Conservation (phyloP, 2,888 invertebrate genomes). For the Deroplatys truncata region DNA sequence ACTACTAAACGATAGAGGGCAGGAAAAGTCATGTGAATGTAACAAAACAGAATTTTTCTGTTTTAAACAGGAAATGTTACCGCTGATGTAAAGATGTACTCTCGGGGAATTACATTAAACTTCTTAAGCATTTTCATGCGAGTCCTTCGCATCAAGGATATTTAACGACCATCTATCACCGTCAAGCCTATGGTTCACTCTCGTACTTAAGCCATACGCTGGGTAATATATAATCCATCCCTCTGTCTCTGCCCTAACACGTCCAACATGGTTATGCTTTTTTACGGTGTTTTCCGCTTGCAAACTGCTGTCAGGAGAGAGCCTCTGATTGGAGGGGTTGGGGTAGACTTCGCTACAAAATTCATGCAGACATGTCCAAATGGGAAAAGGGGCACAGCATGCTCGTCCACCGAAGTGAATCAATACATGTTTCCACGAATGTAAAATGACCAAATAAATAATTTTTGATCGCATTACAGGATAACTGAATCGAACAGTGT, state of each 20-base stretch:
- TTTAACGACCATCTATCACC: too few relatives aligned
- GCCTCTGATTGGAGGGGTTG: too few relatives aligned
- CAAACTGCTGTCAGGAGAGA: neutral
- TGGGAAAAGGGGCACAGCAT: neutral
- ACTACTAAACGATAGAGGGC: too few relatives aligned
- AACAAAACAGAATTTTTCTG: too few relatives aligned
- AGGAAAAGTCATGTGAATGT: too few relatives aligned
- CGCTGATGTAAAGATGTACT: too few relatives aligned
- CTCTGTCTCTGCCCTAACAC: neutral
- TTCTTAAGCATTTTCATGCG: too few relatives aligned
- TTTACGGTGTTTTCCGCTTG: slow-evolving; percentile 6
- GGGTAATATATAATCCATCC: neutral
- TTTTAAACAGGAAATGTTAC: too few relatives aligned
- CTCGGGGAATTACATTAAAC: too few relatives aligned
- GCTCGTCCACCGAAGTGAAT: neutral
- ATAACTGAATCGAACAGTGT: slow-evolving; percentile 20
- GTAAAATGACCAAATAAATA: slow-evolving; percentile 21
- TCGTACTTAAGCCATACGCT: neutral
- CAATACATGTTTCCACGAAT: slow-evolving; percentile 15
- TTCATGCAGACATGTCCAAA: slow-evolving; percentile 15
- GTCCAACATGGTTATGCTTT: slow-evolving; percentile 4
- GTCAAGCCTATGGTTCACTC: neutral
- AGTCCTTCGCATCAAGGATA: too few relatives aligned
- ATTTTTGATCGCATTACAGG: slow-evolving; percentile 22
- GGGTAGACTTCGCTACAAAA: neutral